Conservation (phyloP, 2,113 vertebrate species). For the Paratilapia polleni region DNA sequence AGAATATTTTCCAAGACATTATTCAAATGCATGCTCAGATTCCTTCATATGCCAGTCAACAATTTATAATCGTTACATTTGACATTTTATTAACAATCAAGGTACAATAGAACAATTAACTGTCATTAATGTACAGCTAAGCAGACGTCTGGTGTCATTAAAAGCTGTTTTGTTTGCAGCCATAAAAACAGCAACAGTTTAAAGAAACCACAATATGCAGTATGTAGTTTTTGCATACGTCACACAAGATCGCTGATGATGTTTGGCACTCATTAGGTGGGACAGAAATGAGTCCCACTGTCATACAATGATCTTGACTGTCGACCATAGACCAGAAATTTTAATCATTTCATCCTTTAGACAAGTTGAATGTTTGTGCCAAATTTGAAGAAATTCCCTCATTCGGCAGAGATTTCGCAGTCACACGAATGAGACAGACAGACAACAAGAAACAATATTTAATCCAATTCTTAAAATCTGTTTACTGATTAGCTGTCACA, state of each 20-base stretch:
- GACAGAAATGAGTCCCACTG: not conserved
- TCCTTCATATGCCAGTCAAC: not conserved
- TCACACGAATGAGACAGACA: not conserved
- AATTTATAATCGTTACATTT: conserved; percentile 2
- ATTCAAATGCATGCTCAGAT: not conserved
- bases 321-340: not conserved
- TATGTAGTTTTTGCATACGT: not conserved
- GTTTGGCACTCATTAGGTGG: not conserved
- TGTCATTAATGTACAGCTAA: not conserved
- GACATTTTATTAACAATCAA: not conserved
- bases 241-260: not conserved
- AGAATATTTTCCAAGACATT: not conserved
- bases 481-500: not conserved
- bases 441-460: not conserved
- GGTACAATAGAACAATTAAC: not conserved
- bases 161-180: not conserved
- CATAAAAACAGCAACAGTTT: not conserved
- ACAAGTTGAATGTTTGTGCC: not conserved
- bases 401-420: not conserved
- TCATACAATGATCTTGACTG: not conserved
- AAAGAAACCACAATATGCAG: not conserved
- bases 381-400: not conserved
- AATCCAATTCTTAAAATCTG: not conserved
- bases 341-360: not conserved
- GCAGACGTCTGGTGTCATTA: not conserved